phyloP scores from a whole-genome alignment of 2,888 invertebrate species.

The Emesis castigata region DNA sequence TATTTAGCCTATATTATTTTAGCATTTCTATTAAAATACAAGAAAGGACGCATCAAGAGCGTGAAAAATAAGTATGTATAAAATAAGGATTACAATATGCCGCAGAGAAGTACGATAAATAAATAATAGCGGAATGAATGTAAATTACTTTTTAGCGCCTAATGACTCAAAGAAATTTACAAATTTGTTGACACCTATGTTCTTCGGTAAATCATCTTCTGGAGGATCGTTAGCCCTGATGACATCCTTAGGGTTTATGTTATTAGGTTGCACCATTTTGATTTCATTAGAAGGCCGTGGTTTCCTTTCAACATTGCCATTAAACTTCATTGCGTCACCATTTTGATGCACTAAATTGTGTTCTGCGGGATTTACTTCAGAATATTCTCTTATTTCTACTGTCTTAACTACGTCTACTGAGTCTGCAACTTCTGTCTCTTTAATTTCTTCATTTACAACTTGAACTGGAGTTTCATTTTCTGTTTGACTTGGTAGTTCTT shows the following conservation, averaged over 20 bases:
- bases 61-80: neutral
- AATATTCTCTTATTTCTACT: slow-evolving; percentile 32
- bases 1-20: neutral
- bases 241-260: slow-evolving; percentile 80
- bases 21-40: neutral
- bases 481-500: neutral
- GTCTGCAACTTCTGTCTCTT: slow-evolving; percentile 63
- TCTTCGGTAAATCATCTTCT: slow-evolving; percentile 84
- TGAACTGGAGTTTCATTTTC: slow-evolving; percentile 22
- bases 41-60: neutral
- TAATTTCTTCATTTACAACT: slow-evolving; percentile 39
- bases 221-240: slow-evolving; percentile 84
- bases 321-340: slow-evolving; percentile 65
- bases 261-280: slow-evolving; percentile 79
- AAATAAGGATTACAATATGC: neutral
- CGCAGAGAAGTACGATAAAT: neutral
- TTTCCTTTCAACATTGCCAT: slow-evolving; percentile 73
- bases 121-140: neutral
- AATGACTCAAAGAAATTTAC: slow-evolving; percentile 85
- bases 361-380: slow-evolving; percentile 31
- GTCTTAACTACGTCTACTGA: slow-evolving; percentile 70
- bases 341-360: slow-evolving; percentile 61
- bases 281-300: slow-evolving; percentile 81
- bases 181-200: slow-evolving; percentile 85
- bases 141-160: slow-evolving; percentile 81